Conservation (phyloP, 2,113 vertebrate genomes). For the Barnardius zonarius region DNA sequence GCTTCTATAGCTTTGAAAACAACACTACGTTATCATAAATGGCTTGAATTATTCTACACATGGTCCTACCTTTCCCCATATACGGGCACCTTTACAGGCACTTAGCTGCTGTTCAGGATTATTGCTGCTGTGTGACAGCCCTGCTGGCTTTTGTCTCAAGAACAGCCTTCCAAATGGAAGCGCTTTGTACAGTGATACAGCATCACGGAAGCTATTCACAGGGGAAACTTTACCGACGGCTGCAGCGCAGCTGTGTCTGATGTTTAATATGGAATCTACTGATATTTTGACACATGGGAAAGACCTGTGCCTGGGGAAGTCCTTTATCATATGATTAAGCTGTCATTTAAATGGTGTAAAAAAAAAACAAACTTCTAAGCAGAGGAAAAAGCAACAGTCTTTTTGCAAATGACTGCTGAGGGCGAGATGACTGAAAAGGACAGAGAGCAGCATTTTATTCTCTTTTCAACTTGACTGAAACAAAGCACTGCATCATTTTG, state of each 20-base stretch:
- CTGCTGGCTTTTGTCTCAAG: neutral
- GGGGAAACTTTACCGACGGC: neutral
- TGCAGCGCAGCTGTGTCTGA: neutral
- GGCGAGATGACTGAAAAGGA: neutral
- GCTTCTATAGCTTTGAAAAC: neutral
- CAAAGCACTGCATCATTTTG: neutral
- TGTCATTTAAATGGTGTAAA: slow-evolving; percentile 18
- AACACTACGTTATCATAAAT: neutral
- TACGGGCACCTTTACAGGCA: neutral
- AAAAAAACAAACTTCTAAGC: slow-evolving; percentile 22
- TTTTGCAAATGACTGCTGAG: slow-evolving; percentile 4
- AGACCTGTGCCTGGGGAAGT: neutral
- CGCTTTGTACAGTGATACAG: accelerated
- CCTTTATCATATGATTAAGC: slow-evolving; percentile 6
- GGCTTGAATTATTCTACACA: neutral
- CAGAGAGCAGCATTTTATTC: slow-evolving; percentile 19
- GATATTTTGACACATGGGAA: slow-evolving; percentile 21
- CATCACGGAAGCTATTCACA: neutral
- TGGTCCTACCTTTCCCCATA: neutral
- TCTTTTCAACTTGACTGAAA: slow-evolving; percentile 6
- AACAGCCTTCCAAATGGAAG: neutral
- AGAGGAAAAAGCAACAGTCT: neutral
- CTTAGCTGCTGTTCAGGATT: neutral
- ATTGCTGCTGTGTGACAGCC: neutral
- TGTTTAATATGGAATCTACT: neutral